These are phyloP conservation scores for Rhipidura dahli DNA, from an alignment of 2,113 vertebrate genomes.

Conservation along the genomic window DNA sequence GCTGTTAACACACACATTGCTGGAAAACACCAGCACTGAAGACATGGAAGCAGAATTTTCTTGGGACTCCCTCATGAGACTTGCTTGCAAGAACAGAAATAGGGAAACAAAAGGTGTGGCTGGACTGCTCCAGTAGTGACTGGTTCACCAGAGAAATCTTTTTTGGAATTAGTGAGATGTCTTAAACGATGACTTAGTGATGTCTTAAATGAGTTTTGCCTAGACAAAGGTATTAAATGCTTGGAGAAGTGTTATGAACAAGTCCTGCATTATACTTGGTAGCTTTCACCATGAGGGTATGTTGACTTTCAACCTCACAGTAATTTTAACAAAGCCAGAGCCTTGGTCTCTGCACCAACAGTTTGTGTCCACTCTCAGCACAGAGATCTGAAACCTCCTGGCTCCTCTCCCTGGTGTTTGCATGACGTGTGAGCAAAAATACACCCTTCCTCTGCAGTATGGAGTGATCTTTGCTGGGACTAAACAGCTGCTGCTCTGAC, in stretches of 20 bases:
- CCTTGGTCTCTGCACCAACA: not conserved
- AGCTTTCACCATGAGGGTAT: not conserved
- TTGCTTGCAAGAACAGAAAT: not conserved
- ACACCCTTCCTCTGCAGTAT: not conserved
- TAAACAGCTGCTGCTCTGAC: not conserved
- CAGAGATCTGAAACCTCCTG: not conserved
- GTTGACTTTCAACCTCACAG: not conserved
- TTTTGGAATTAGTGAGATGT: not conserved
- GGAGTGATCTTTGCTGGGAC: not conserved
- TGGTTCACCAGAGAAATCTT: not conserved
- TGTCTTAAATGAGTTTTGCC: not conserved
- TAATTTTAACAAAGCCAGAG: not conserved
- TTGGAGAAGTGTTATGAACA: not conserved
- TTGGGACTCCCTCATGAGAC: not conserved
- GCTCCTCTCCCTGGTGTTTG: not conserved
- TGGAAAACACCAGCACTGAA: not conserved
- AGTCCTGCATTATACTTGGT: not conserved
- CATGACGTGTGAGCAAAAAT: not conserved
- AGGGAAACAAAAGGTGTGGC: not conserved
- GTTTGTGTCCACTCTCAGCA: not conserved
- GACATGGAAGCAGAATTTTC: not conserved
- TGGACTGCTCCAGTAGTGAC: not conserved
- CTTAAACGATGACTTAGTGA: not conserved
- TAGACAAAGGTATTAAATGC: not conserved
- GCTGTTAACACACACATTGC: not conserved